Conservation (phyloP, 2,113 vertebrate genomes). For the Nothobranchius kuhntae region DNA sequence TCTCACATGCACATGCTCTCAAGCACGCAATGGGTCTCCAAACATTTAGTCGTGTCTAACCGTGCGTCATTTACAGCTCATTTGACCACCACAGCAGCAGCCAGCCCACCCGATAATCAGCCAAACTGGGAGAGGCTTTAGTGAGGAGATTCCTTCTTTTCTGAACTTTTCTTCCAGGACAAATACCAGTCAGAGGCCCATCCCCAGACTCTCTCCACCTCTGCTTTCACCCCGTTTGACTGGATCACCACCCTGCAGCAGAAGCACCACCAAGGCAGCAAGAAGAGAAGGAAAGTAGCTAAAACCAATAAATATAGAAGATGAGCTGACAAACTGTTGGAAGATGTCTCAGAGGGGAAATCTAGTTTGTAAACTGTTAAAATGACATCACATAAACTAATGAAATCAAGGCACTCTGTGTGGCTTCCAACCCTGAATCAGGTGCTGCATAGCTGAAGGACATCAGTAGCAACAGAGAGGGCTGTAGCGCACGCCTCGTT, state of each 20-base stretch:
- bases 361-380: too few species aligned
- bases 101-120: constrained; percentile 47
- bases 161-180: constrained; percentile 39
- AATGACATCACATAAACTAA: too few species aligned
- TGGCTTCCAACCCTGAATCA: too few species aligned
- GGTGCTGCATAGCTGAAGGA: too few species aligned
- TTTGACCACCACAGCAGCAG: constrained; percentile 61
- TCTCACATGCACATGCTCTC: constrained; percentile 13
- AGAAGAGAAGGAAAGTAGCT: not conserved
- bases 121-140: constrained; percentile 63
- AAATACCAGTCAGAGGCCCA: constrained; percentile 33
- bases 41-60: constrained; percentile 47
- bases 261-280: constrained; percentile 34
- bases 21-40: constrained; percentile 27
- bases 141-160: constrained; percentile 60
- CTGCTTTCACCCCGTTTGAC: constrained; percentile 19
- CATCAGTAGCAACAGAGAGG: too few species aligned
- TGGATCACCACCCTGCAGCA: constrained; percentile 15
- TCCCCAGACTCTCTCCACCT: constrained; percentile 27
- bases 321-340: constrained; percentile 3
- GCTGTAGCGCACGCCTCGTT: too few species aligned
- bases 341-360: not conserved
- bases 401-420: too few species aligned
- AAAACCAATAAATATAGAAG: not conserved
- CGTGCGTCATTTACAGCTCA: constrained; percentile 61